Base-by-base conservation (phyloP, 2,888 invertebrate genomes). In the Halocaridina rubra region DNA sequence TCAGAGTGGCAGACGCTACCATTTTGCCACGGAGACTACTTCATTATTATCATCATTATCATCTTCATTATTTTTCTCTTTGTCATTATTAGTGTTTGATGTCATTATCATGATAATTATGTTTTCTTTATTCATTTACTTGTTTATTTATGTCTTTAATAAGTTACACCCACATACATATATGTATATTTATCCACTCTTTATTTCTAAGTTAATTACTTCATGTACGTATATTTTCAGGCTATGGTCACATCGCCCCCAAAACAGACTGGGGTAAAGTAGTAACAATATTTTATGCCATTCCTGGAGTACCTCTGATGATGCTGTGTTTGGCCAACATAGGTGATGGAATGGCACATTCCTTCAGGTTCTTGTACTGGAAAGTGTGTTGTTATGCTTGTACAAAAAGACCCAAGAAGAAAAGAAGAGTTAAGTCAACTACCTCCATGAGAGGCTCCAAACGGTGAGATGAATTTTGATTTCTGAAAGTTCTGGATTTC, bases 271-370 rank as follows among this genome's bases (percentile, higher is more conserved):
- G 95, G 90, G 98, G 98, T 61, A 98, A 98, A 91, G 95, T 98
- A 88, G 95, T 97, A 88, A 98, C 98, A 16, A 98, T 98, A 90
- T 95, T 98, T 91, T 98, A 98, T 92, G 98, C 98, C 29, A 97
- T 98, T 90, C 93, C 98, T 88, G 98, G 92, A 71, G 98, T 98
- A 89, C 98, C 98, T 0, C 92, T 98, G 89, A 98, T 98, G 97
- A 93, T 98, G 89, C 93, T 98, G 22, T 98, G 98, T 90, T 93
- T 98, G 88, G 97, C 97, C 80, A 97, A 96, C 91, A 97, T 97
- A 89, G 97, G 97, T 5, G 97, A 97, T 91, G 95, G 97, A 88
- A 96, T 97, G 96, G 97, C 97, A 0, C 96, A 96, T 69, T 96
- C 96, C 7, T 97, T 97, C 92, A 94, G 95, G 94, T 97, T 97